Conservation (phyloP, 2,113 vertebrate species). For the Engraulis encrasicolus region DNA sequence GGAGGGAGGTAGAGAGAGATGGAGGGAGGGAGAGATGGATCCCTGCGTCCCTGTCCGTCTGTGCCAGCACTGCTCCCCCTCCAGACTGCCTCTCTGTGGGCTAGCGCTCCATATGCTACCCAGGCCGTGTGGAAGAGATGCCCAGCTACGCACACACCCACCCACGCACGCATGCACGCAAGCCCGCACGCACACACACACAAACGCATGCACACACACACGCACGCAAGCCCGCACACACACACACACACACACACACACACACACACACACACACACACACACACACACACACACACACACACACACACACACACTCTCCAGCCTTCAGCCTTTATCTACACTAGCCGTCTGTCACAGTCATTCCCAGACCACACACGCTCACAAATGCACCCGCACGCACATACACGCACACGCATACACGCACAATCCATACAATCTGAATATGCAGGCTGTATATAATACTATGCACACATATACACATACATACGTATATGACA, state of each 20-base stretch:
- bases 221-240: too few species aligned
- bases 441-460: too few species aligned
- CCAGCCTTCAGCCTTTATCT: neutral
- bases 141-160: neutral
- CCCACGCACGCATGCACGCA: conserved; percentile 27
- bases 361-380: neutral
- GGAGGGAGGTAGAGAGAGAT: conserved; percentile 39
- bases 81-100: conserved; percentile 65
- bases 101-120: conserved; percentile 66
- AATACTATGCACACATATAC: too few species aligned
- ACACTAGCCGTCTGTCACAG: neutral
- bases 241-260: too few species aligned
- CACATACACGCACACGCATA: too few species aligned
- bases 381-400: neutral
- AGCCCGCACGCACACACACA: conserved; percentile 23
- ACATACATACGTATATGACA: too few species aligned
- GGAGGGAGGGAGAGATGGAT: conserved; percentile 29
- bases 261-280: too few species aligned
- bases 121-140: conserved; percentile 1
- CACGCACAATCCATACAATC: too few species aligned
- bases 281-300: too few species aligned
- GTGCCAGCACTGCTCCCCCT: conserved; percentile 59
- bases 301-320: neutral
- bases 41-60: conserved; percentile 61
- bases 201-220: too few species aligned